Evolutionary conservation across 2,888 invertebrate genomes (phyloP), one percentile per base, ranked within the genome.

Genomic region (Thecophora atra): DNA sequence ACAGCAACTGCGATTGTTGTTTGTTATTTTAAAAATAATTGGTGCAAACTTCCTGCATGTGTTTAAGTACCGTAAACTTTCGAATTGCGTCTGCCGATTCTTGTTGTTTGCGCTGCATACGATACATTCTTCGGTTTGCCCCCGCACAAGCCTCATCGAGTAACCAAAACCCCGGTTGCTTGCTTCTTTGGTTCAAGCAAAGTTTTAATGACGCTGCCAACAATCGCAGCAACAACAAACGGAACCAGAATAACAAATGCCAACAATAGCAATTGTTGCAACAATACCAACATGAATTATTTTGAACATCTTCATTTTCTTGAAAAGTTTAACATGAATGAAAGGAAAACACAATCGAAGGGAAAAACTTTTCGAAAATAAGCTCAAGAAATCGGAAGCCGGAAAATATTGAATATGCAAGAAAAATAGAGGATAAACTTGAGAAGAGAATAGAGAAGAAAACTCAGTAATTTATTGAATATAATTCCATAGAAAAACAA

Each of bases 21-120:
- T 28, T 52, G 52, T 65, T 63, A 37, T 51, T 52, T 66, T 11
- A 66, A 47, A 60, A 60, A 69, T 69, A 69, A 69, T 69, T 69
- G 69, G 62, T 69, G 69, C 69, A 69, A 69, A 69, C 56, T 69
- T 69, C 69, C 69, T 69, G 69, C 60, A 60, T 69, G 37, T 37
- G 69, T 62, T 69, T 62, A 69, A 69, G 69, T 62, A 69, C 60
- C 69, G 69, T 69, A 69, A 69, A 69, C 66, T 51, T 66, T 21
- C 51, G 21, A 51, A 47, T 8, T 4, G n/a, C 26, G 54, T 21
- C 54, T n/a, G 54, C 6, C 30, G 19, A 21, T 54, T 54, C n/a
- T 54, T 54, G 19, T 54, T 54, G 54, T 21, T 54, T 54, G 11
- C 21, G 3, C 54, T 54, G 21, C 54, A 54, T 54, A 21, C 15